These are phyloP conservation scores for Caracal caracal DNA, from an alignment of 2,113 vertebrate species.

Conservation along the genomic window DNA sequence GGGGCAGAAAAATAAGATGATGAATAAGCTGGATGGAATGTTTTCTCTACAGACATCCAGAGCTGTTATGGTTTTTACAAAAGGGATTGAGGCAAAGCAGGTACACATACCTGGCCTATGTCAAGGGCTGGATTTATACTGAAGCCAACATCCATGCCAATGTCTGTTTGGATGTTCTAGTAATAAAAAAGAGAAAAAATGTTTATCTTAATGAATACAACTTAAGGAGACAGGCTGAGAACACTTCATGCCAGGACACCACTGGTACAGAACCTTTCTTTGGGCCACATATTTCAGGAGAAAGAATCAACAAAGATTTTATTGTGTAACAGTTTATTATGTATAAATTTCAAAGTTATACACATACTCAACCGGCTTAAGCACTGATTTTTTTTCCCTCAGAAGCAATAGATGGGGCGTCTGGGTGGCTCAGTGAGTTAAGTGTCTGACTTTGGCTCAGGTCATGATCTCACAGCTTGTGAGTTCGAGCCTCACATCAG, in stretches of 20 bases:
- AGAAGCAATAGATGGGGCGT: not conserved
- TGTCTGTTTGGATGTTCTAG: constrained; percentile 93
- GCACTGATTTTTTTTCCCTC: not conserved
- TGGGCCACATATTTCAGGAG: not conserved
- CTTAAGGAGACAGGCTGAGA: not conserved
- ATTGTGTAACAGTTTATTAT: not conserved
- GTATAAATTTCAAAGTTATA: not conserved
- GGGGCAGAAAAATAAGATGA: not conserved
- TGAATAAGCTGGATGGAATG: not conserved
- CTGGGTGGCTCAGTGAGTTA: too few relatives aligned
- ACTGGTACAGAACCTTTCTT: not conserved
- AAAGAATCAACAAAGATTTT: not conserved
- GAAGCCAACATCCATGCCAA: constrained; percentile 91
- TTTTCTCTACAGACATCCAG: not conserved
- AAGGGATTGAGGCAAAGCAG: not conserved
- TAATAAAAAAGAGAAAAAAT: constrained; percentile 43
- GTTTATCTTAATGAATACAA: not conserved
- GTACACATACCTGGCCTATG: constrained; percentile 91
- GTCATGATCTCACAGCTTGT: too few relatives aligned
- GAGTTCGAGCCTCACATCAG: too few relatives aligned
- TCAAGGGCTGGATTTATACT: constrained; percentile 96
- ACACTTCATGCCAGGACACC: not conserved
- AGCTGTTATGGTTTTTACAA: not conserved
- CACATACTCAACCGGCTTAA: not conserved
- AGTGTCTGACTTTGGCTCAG: too few relatives aligned